phyloP scores from a whole-genome alignment of 2,113 vertebrate species.

The Centropus unirufus region DNA sequence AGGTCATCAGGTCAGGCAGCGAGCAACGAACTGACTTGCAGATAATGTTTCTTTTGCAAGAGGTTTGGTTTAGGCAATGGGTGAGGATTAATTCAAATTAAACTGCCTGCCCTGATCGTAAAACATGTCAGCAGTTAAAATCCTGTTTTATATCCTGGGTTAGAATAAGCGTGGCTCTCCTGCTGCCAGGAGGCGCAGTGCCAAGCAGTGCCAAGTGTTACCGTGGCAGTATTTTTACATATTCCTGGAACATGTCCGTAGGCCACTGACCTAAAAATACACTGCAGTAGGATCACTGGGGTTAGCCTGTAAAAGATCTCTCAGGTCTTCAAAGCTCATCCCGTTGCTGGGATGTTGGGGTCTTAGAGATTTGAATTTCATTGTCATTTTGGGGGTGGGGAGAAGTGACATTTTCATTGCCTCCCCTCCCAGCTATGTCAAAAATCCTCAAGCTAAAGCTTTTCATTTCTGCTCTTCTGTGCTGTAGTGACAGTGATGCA shows the following conservation, averaged over 20 bases:
- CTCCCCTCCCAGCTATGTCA: neutral
- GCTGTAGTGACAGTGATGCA: neutral
- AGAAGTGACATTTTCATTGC: neutral
- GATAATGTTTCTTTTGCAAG: neutral
- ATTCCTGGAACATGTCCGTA: conserved; percentile 10
- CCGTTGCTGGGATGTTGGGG: neutral
- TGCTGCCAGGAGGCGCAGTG: neutral
- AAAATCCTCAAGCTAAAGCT: neutral
- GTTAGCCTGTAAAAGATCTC: neutral
- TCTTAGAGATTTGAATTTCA: neutral
- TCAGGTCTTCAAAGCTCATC: neutral
- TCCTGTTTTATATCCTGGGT: neutral
- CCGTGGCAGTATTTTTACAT: neutral
- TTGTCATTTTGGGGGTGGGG: neutral
- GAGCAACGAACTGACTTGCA: neutral
- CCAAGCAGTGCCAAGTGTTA: conserved; percentile 28
- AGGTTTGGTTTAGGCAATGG: neutral
- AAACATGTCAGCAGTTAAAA: neutral
- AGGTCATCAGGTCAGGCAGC: neutral
- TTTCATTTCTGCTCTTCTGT: neutral
- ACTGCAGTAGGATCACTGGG: neutral
- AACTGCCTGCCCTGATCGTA: neutral
- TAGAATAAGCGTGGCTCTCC: neutral
- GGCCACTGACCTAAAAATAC: conserved; percentile 44
- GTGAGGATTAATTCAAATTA: neutral